phyloP scores from a whole-genome alignment of 2,888 invertebrate species.

The Fissipunctia ypsillon region DNA sequence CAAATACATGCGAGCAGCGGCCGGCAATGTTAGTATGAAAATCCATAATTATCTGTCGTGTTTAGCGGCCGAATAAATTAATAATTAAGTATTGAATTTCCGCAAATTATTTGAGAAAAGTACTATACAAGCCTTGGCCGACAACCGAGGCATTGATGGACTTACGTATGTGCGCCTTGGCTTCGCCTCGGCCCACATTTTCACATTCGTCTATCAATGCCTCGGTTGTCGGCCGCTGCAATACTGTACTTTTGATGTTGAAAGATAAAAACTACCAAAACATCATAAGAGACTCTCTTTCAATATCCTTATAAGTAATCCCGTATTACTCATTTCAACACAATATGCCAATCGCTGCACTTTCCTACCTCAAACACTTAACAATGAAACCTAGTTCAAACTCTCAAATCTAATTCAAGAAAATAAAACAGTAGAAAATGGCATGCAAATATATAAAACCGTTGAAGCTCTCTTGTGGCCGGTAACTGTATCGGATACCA shows the following conservation, averaged over 20 bases:
- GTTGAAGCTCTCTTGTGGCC: constrained; percentile 21
- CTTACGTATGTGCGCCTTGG: too few species aligned
- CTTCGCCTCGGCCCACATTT: too few species aligned
- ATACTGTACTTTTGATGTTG: not conserved
- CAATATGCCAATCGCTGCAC: not conserved
- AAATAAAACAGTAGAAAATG: constrained; percentile 33
- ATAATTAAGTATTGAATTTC: too few species aligned
- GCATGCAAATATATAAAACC: constrained; percentile 24
- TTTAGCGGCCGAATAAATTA: too few species aligned
- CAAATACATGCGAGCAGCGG: too few species aligned
- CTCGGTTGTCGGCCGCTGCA: too few species aligned
- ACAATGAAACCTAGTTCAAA: not conserved
- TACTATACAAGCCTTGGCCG: too few species aligned
- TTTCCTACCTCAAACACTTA: not conserved
- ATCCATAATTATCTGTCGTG: too few species aligned
- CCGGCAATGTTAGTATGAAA: too few species aligned
- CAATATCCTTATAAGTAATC: not conserved
- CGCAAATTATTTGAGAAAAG: too few species aligned
- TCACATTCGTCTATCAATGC: too few species aligned
- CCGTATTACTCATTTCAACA: not conserved
- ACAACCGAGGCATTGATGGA: too few species aligned
- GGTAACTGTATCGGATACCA: constrained; percentile 40
- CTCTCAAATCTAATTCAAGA: not conserved
- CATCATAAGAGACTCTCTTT: not conserved
- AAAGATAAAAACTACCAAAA: not conserved